Percentiles rank a stretch among this genome's conserved stretches.
Conservation (phyloP, 2,888 invertebrate species). For the Xanthia togata region DNA sequence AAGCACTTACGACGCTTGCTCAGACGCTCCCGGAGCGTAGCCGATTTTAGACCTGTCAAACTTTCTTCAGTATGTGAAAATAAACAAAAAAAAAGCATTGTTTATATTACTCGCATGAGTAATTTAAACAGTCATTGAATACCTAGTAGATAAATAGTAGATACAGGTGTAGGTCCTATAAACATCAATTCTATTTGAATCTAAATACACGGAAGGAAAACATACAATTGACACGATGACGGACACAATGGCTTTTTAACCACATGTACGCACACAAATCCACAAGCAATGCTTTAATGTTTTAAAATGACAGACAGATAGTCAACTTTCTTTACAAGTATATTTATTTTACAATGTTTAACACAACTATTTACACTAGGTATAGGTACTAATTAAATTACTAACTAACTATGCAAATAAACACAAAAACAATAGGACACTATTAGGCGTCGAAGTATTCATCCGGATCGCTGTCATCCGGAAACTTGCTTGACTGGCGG, state of each 20-base stretch:
- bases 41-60: no score
- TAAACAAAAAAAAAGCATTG: not conserved
- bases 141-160: not conserved
- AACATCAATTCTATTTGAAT: conserved; percentile 12
- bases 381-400: no score
- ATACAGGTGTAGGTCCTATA: not conserved
- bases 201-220: conserved; percentile 28
- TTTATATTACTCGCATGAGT: not conserved
- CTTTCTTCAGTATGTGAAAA: not conserved
- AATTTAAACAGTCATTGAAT: not conserved
- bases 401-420: no score
- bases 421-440: no score
- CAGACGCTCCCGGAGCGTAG: no score
- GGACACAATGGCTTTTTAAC: not conserved
- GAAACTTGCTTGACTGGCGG: no score
- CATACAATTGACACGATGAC: not conserved
- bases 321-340: not conserved
- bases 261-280: not conserved
- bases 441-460: no score
- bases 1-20: no score
- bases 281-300: not conserved
- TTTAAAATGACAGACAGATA: not conserved
- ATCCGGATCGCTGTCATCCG: no score
- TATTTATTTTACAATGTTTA: no score
- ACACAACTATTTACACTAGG: no score